Percentiles rank a stretch among this genome's conserved stretches.
phyloP scores from a whole-genome alignment of 2,113 vertebrate species.

The Meles meles region DNA sequence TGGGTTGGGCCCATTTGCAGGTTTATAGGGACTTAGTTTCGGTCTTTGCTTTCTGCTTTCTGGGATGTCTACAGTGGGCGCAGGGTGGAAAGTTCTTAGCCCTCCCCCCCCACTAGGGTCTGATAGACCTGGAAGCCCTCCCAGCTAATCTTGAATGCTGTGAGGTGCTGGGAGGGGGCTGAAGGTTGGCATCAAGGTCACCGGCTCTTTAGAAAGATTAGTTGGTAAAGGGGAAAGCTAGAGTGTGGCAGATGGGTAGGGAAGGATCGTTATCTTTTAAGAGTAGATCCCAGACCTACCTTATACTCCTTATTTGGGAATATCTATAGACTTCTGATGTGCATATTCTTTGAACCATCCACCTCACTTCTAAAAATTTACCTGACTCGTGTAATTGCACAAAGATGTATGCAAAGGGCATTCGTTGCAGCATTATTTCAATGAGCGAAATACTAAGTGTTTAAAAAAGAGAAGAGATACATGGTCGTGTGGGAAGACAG shows the following conservation, averaged over 20 bases:
- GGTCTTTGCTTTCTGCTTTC: not conserved
- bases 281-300: not conserved
- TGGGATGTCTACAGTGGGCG: not conserved
- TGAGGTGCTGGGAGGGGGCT: not conserved
- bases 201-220: not conserved
- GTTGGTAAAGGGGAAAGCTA: not conserved
- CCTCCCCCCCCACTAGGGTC: not conserved
- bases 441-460: not conserved
- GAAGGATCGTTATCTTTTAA: not conserved
- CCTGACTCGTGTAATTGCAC: not conserved
- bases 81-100: not conserved
- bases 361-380: not conserved
- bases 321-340: too few species aligned
- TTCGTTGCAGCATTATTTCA: not conserved
- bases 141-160: not conserved
- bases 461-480: not conserved
- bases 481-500: not conserved
- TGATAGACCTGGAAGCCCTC: too few species aligned
- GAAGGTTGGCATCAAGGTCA: not conserved
- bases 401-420: not conserved
- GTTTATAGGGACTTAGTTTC: not conserved
- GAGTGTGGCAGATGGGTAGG: not conserved
- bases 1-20: not conserved
- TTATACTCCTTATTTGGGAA: not conserved
- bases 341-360: not conserved